Conservation (phyloP, 2,797 vertebrate genomes). For the Tarsius wallacei region DNA sequence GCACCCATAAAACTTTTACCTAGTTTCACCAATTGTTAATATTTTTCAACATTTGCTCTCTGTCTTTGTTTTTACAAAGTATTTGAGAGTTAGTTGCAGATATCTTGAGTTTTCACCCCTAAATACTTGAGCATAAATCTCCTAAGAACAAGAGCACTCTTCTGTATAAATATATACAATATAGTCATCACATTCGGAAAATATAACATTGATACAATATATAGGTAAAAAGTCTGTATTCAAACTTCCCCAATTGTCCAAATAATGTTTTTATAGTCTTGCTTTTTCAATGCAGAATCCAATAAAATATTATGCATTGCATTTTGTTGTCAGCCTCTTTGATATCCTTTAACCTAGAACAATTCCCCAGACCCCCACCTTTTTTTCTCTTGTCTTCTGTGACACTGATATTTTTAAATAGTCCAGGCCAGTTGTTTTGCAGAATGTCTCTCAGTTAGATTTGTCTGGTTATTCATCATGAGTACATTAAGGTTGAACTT, state of each 20-base stretch:
- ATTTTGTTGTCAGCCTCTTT: conserved; percentile 37
- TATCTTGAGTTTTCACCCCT: conserved; percentile 24
- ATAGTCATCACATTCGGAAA: not conserved
- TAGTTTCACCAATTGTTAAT: not conserved
- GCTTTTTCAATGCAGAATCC: not conserved
- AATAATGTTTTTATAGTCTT: conserved; percentile 38
- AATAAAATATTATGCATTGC: not conserved
- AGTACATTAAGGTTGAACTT: conserved; percentile 20
- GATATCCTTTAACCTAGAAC: conserved; percentile 48
- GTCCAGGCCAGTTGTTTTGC: conserved; percentile 38
- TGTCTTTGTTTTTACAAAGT: conserved; percentile 6
- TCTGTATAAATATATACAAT: not conserved
- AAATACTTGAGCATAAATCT: conserved; percentile 43
- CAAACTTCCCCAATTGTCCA: not conserved
- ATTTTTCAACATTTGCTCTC: conserved; percentile 7
- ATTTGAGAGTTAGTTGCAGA: conserved; percentile 2
- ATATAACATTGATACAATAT: not conserved
- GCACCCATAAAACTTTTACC: not conserved
- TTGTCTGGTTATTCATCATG: conserved; percentile 51
- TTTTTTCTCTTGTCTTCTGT: conserved; percentile 33
- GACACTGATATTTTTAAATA: conserved; percentile 40
- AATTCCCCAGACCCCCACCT: not conserved
- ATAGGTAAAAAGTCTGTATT: conserved; percentile 17
- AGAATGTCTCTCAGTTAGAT: conserved; percentile 42
- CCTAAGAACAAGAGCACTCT: not conserved